Percentiles rank a stretch among this genome's conserved stretches.
Conservation (phyloP, 2,113 vertebrate species). For the Plecturocebus donacophilus region DNA sequence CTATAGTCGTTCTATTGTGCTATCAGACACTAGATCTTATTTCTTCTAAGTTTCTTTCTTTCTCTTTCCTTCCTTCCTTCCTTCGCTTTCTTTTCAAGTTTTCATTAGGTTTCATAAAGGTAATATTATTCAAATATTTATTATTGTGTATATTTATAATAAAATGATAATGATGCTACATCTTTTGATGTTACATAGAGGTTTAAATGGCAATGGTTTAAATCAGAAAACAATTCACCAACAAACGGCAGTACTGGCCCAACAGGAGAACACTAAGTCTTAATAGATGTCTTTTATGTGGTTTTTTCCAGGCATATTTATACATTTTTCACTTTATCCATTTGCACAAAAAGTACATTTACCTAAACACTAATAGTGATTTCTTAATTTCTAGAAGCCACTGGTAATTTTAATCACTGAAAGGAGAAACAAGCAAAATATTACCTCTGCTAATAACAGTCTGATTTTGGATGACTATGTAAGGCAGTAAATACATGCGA, state of each 20-base stretch:
- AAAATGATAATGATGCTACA: not conserved
- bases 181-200: not conserved
- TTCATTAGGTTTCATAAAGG: not conserved
- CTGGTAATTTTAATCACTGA: conserved; percentile 10
- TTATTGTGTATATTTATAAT: conserved; percentile 8
- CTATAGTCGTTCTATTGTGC: not conserved
- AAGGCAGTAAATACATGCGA: not conserved
- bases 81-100: not conserved
- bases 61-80: not conserved
- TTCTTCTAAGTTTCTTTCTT: not conserved
- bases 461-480: not conserved
- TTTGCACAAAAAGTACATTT: not conserved
- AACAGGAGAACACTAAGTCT: not conserved
- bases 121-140: not conserved
- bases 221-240: not conserved
- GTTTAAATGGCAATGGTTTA: not conserved
- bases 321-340: not conserved
- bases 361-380: not conserved
- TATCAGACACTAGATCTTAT: not conserved
- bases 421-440: not conserved
- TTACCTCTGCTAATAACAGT: not conserved
- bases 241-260: rapidly evolving
- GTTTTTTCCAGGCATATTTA: not conserved
- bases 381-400: not conserved
- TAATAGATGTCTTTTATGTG: not conserved